Conservation (phyloP, 2,888 invertebrate genomes). For the Encarsia formosa region DNA sequence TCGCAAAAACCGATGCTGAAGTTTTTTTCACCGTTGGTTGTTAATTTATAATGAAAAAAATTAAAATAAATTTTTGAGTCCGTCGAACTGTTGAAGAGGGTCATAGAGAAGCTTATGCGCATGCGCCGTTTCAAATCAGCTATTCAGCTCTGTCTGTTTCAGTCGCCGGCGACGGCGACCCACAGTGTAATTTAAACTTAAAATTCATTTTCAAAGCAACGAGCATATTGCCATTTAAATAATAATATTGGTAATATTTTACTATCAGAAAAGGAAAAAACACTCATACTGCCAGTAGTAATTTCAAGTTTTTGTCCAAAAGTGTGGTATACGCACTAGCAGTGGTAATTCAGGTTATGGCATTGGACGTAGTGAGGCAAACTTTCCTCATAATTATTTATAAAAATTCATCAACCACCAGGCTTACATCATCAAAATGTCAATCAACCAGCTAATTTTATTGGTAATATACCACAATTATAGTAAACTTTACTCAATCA, state of each 20-base stretch:
- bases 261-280: constrained; percentile 61
- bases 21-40: too few species aligned
- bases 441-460: constrained; percentile 32
- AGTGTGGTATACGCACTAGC: constrained; percentile 41
- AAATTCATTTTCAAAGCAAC: too few species aligned
- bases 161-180: too few species aligned
- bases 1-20: too few species aligned
- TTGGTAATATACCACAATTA: constrained; percentile 37
- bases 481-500: constrained; percentile 30
- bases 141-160: too few species aligned
- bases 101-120: too few species aligned
- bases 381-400: constrained; percentile 53
- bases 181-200: too few species aligned
- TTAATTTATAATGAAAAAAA: too few species aligned
- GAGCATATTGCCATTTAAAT: constrained; percentile 91
- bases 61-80: too few species aligned
- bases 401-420: constrained; percentile 48
- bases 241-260: constrained; percentile 96
- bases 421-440: constrained; percentile 40
- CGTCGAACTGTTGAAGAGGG: too few species aligned
- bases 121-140: too few species aligned
- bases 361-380: constrained; percentile 54
- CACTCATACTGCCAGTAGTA: constrained; percentile 37
- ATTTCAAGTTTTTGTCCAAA: constrained; percentile 40
- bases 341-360: constrained; percentile 55